These are phyloP conservation scores for Echinarachnius parma DNA, from an alignment of 53 echinoderm and acorn worm genomes.

Conservation along the genomic window DNA sequence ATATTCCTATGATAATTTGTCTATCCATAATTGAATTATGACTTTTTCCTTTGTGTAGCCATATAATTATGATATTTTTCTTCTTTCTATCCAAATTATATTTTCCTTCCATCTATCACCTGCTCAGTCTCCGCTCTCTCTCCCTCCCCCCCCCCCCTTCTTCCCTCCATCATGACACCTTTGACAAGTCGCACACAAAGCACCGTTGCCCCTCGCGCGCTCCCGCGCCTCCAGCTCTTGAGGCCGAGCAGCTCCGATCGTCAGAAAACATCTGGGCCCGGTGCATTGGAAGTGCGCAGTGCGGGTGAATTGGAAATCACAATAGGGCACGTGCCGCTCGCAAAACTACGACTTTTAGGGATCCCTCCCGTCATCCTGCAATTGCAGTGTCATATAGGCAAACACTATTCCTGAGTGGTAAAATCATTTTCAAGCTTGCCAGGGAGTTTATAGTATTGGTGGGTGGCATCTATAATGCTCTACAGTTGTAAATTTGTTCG, in stretches of 20 bases:
- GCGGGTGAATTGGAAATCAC: constrained; percentile 46
- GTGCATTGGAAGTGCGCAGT: constrained; percentile 45
- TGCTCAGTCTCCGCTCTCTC: not conserved
- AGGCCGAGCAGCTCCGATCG: constrained; percentile 30
- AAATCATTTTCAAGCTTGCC: constrained; percentile 33
- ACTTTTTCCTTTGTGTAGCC: too few relatives aligned
- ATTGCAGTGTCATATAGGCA: too few relatives aligned
- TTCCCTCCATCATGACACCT: not conserved
- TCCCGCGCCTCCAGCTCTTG: not conserved
- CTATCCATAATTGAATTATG: too few relatives aligned
- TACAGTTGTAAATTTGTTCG: constrained; percentile 32
- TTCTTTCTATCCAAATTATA: too few relatives aligned
- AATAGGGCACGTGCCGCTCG: constrained; percentile 47
- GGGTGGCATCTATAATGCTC: constrained; percentile 2
- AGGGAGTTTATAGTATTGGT: constrained; percentile 21
- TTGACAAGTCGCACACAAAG: not conserved
- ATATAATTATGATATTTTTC: too few relatives aligned
- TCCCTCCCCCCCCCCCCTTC: not conserved
- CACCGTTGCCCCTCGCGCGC: not conserved
- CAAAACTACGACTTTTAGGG: constrained; percentile 48
- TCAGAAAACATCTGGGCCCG: constrained; percentile 52
- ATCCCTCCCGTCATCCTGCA: constrained; percentile 20
- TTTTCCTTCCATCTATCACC: too few relatives aligned
- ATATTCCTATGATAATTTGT: too few relatives aligned
- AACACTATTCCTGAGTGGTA: too few relatives aligned